phyloP scores from a whole-genome alignment of 2,888 invertebrate species.

The Drosophila tripunctata region DNA sequence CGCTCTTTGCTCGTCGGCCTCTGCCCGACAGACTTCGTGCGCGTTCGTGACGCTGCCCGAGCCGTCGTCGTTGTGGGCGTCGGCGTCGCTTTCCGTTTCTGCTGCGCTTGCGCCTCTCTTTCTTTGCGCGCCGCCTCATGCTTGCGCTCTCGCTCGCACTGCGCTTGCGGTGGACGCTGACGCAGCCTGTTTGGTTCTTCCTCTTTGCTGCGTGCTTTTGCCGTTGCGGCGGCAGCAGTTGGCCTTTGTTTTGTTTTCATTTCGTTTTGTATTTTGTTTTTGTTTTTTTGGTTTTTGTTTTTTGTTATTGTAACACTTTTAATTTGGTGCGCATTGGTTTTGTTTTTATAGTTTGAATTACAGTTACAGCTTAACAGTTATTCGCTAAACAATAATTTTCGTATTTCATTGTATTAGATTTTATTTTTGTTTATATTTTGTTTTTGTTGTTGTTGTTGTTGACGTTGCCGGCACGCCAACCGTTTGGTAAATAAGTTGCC shows the following conservation, averaged over 20 bases:
- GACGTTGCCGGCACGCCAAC: slow-evolving; percentile 24
- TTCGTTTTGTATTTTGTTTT: slow-evolving; percentile 13
- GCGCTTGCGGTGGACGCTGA: slow-evolving; percentile 5
- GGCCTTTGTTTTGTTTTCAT: slow-evolving; percentile 50
- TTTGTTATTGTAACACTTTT: slow-evolving; percentile 35
- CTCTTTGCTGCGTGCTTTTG: slow-evolving; percentile 25
- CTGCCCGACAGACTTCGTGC: not conserved
- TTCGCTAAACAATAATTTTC: slow-evolving; percentile 28
- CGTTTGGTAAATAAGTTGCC: slow-evolving; percentile 20
- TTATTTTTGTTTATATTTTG: slow-evolving; percentile 8
- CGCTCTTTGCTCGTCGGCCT: not conserved
- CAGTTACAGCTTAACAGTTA: slow-evolving; percentile 5
- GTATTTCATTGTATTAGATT: slow-evolving; percentile 33
- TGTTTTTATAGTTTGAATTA: slow-evolving; percentile 1
- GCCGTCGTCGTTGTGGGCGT: not conserved
- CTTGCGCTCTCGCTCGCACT: slow-evolving; percentile 54
- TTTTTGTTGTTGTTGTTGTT: slow-evolving; percentile 10
- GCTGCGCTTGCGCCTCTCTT: slow-evolving; percentile 46
- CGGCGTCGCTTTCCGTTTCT: slow-evolving; percentile 10
- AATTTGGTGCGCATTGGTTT: slow-evolving; percentile 44
- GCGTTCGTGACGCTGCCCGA: not conserved
- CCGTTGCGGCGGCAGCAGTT: slow-evolving; percentile 11
- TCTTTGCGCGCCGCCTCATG: slow-evolving; percentile 51
- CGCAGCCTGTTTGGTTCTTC: slow-evolving; percentile 14
- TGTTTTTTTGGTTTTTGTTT: too few species aligned